Conservation (phyloP, 2,113 vertebrate genomes). For the Camelus dromedarius region DNA sequence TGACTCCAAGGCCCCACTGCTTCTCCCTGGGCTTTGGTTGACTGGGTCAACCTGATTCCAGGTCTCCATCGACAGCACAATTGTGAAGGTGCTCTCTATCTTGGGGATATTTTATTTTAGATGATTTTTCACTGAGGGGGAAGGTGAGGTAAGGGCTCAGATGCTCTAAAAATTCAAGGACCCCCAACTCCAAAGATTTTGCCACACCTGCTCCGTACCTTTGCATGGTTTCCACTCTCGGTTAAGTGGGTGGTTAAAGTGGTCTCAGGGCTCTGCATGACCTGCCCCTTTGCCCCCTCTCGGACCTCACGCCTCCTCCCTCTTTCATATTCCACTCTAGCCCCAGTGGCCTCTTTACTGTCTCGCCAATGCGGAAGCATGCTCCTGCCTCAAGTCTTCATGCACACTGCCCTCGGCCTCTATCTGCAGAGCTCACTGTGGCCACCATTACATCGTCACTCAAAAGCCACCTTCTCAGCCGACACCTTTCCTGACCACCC, state of each 20-base stretch:
- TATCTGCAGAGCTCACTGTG: background rate
- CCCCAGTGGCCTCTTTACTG: background rate
- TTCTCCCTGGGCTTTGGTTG: background rate
- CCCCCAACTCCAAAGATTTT: background rate
- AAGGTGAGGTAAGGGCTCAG: background rate
- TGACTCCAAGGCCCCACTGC: background rate
- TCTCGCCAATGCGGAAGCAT: background rate
- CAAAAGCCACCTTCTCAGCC: background rate
- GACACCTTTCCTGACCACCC: background rate
- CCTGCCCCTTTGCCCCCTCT: background rate
- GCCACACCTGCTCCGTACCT: background rate
- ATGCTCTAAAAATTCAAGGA: background rate
- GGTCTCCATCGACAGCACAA: background rate
- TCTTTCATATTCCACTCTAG: background rate
- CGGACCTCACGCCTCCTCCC: too few relatives aligned
- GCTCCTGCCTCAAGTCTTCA: background rate
- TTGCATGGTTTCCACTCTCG: background rate
- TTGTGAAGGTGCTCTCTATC: background rate
- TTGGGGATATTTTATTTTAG: background rate
- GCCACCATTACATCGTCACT: background rate
- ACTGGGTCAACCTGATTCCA: background rate
- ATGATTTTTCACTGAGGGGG: background rate
- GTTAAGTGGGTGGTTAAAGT: background rate
- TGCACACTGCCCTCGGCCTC: accelerated
- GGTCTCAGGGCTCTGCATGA: background rate